phyloP scores from a whole-genome alignment of 1,140 invertebrate genomes.

The Bemisia tabaci region DNA sequence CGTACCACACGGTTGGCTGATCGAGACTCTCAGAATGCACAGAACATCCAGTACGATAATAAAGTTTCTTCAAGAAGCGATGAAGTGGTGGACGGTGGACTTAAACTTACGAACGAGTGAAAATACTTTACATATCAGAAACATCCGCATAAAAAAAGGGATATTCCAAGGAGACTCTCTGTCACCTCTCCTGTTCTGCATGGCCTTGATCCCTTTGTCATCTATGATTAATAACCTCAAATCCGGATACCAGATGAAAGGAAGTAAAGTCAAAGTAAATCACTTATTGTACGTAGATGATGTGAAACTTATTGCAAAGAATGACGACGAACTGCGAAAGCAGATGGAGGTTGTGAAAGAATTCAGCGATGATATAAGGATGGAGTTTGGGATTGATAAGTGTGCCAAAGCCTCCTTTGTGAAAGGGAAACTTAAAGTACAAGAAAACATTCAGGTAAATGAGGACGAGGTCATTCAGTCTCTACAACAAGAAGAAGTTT shows the following conservation, averaged over 20 bases:
- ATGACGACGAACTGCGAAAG: not conserved
- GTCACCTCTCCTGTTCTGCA: too few relatives aligned
- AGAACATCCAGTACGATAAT: too few relatives aligned
- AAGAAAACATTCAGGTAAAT: not conserved
- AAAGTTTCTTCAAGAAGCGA: too few relatives aligned
- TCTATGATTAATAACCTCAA: not conserved
- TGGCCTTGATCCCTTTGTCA: conserved; percentile 2
- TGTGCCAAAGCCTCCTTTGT: conserved; percentile 3
- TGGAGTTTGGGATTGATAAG: conserved; percentile 7
- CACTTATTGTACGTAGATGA: conserved; percentile 9
- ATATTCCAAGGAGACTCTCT: too few relatives aligned
- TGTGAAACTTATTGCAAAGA: conserved; percentile 8
- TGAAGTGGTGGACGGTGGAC: too few relatives aligned
- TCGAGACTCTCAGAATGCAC: too few relatives aligned
- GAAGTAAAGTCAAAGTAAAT: not conserved
- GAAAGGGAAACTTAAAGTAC: not conserved
- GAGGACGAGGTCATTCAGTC: not conserved
- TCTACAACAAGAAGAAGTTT: not conserved
- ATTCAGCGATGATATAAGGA: conserved; percentile 2
- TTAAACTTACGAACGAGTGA: too few relatives aligned
- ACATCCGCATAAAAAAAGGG: too few relatives aligned
- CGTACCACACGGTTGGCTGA: too few relatives aligned
- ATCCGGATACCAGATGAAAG: conserved; percentile 1
- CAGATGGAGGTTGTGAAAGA: not conserved
- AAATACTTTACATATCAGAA: too few relatives aligned